Base-by-base conservation (phyloP, 1,140 invertebrate genomes). In the Leptonema lineaticorne region DNA sequence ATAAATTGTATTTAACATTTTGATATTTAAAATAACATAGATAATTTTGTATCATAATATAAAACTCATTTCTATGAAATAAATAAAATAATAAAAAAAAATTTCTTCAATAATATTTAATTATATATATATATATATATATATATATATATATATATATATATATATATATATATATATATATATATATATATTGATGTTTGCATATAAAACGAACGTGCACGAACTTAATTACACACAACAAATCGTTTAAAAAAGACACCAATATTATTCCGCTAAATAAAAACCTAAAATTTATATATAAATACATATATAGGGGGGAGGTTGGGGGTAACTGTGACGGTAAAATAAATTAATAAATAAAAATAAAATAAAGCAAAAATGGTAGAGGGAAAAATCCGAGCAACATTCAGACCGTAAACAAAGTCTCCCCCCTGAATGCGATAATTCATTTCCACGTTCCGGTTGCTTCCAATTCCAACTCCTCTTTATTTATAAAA, bases 361-460 rank as follows among this genome's bases (percentile, higher is more conserved):
- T 59, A 59, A 59, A 59, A 30, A 30, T 11, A 11, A 9, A 30
- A 41, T 33, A 53, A 9, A 8, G 50, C 2, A 24, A 59, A 6
- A 26, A 16, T 8, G 14, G 56, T 20, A 9, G 5, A 28, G 18
- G 8, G 18, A 16, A 28, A 58, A 58, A 29, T 33, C 57, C 27
- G 57, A 16, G 57, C 28, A 16, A 11, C 18, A 24, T 66, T 57
- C 37, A 41, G 50, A 30, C 26, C 50, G 63, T 56, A 57, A 56
- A 46, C 48, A 66, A 33, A 46, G 37, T 37, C 22, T 16, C 29
- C 30, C 60, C 24, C 29, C 14, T 16, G 50, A 26, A 53, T 37
- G 60, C n/a, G 26, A 63, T 63, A 63, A 63, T 46, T 63, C 60
- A 63, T 63, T 63, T 26, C 5, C 22, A 27, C 22, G 9, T 46